Evolutionary conservation across 2,888 invertebrate species (phyloP), one percentile per base, ranked within the genome.

Genomic region (Hypomecis punctinalis): DNA sequence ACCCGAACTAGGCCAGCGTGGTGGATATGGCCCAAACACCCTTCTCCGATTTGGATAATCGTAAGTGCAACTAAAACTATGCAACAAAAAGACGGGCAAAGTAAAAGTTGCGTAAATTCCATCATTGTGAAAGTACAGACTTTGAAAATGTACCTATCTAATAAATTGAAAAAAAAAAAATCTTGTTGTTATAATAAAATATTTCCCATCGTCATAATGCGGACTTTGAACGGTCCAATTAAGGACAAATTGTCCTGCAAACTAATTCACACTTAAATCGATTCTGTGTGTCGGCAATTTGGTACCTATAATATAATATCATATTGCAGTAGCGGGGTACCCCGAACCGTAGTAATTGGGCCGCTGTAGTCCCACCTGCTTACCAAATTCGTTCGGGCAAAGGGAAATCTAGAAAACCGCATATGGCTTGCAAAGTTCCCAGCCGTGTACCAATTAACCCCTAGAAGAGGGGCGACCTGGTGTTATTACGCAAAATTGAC

Each of bases 401-500:
- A 66, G 83, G 77, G 79, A 78, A 82, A 84, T 82, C 84, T 81
- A 78, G 81, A 77, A 81, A 85, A 84, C 88, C 85, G 76, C 87
- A 87, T 83, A 89, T 79, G 82, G 83, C 83, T 83, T 80, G 81
- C 78, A 76, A 86, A 87, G 79, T 86, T 86, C 72, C 78, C 79
- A 73, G 76, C 75, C 75, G 76, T 78, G 77, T 78, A 81, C 85
- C 83, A 88, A 88, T 89, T 88, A 88, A 84, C 84, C 86, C 79
- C 77, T 72, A 75, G 72, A 59, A 76, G 79, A 76, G 79, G 74
- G 76, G 75, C 75, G 72, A 72, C 74, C 74, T 73, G 70, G 69
- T 59, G 77, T 77, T 78, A 83, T 87, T 83, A 83, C 83, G 84
- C 86, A 81, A 86, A 88, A 88, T 88, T 86, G 85, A 83, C 83